Conservation (phyloP, 2,797 vertebrate species). For the Echiichthys vipera region DNA sequence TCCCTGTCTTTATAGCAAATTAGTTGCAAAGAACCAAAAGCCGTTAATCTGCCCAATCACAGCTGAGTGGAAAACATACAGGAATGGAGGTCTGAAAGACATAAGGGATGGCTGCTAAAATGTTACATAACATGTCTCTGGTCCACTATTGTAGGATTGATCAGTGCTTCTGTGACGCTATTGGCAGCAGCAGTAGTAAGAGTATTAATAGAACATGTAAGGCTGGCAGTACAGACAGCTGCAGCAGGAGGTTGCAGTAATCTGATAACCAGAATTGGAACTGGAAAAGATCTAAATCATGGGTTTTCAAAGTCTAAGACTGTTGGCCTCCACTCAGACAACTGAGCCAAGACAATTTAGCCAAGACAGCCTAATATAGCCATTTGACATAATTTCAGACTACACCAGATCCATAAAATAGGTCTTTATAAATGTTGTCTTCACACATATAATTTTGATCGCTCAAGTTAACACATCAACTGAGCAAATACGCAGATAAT, state of each 20-base stretch:
- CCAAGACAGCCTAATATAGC: too few species aligned
- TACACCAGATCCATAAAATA: too few species aligned
- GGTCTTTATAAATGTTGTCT: too few species aligned
- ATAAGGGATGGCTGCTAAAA: not conserved
- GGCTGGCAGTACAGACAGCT: slow-evolving; percentile 16
- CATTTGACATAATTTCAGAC: too few species aligned
- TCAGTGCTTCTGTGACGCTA: not conserved
- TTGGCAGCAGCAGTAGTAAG: slow-evolving; percentile 14
- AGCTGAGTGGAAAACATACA: not conserved
- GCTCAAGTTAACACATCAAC: too few species aligned
- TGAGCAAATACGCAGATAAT: too few species aligned
- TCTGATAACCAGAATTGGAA: slow-evolving; percentile 6
- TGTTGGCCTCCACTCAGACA: too few species aligned
- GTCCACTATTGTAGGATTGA: not conserved
- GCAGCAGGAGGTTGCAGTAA: slow-evolving; percentile 18
- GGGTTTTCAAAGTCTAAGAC: too few species aligned
- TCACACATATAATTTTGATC: too few species aligned
- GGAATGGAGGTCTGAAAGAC: not conserved
- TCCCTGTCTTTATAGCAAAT: slow-evolving; percentile 5
- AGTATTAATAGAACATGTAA: slow-evolving; percentile 18
- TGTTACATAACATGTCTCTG: not conserved
- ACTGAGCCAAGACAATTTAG: too few species aligned
- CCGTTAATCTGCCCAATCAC: slow-evolving; percentile 1
- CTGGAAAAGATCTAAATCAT: slow-evolving; percentile 8
- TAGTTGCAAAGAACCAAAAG: slow-evolving; percentile 1